Conservation (phyloP, 2,888 invertebrate genomes). For the Callimorpha dominula region DNA sequence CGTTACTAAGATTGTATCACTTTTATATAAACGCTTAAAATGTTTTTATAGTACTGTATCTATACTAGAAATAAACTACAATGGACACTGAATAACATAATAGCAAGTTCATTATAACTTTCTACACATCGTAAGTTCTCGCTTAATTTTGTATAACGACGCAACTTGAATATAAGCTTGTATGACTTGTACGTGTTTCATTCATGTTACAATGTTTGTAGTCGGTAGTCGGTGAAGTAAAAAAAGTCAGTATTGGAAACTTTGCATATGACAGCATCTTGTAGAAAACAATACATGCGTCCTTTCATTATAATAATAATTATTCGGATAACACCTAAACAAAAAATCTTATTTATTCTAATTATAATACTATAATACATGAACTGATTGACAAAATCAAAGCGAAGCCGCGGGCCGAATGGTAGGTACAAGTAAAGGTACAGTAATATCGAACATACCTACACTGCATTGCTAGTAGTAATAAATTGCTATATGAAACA, state of each 20-base stretch:
- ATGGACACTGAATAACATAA: conserved; percentile 12
- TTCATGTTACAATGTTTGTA: neutral
- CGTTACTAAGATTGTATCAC: conserved; percentile 47
- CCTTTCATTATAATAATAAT: neutral
- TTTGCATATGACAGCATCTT: too few relatives aligned
- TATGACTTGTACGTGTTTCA: neutral
- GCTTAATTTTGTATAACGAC: neutral
- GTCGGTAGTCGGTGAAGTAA: neutral
- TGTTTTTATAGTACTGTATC: conserved; percentile 40
- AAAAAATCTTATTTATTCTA: too few relatives aligned
- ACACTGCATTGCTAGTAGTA: neutral
- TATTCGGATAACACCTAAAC: too few relatives aligned
- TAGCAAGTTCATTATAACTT: conserved; percentile 20
- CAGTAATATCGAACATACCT: neutral
- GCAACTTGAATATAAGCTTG: neutral
- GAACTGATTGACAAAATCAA: too few relatives aligned
- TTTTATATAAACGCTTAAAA: conserved; percentile 45
- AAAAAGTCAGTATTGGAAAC: neutral
- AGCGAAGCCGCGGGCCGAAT: too few relatives aligned
- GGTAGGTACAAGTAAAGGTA: too few relatives aligned
- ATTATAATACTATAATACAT: too few relatives aligned
- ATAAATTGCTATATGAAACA: neutral
- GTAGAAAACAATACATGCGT: too few relatives aligned
- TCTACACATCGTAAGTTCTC: conserved; percentile 13
- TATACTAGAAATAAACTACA: conserved; percentile 37